Conservation (phyloP, 2,113 vertebrate species). For the Serinus canaria region DNA sequence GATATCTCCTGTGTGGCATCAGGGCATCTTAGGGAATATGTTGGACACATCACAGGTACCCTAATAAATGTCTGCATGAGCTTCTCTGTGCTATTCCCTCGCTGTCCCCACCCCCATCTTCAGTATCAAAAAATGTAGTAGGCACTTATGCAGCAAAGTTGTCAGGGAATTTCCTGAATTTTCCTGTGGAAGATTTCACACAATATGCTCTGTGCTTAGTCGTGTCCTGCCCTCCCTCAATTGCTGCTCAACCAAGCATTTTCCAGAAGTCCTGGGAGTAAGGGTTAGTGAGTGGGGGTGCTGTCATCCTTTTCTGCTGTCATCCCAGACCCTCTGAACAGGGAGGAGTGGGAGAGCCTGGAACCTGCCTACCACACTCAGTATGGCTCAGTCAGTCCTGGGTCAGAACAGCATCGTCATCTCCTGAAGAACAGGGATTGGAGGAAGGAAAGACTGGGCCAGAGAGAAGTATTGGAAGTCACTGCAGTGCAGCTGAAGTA, state of each 20-base stretch:
- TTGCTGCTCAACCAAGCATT: background rate
- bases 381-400: background rate
- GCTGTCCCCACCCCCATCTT: background rate
- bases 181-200: background rate
- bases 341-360: background rate
- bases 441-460: background rate
- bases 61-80: background rate
- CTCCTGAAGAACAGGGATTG: background rate
- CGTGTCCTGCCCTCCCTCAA: accelerated
- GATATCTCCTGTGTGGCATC: background rate
- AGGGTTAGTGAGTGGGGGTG: background rate
- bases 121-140: background rate
- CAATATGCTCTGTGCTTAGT: background rate
- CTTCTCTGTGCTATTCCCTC: background rate
- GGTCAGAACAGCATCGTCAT: accelerated
- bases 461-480: background rate
- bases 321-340: background rate
- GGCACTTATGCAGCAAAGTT: background rate
- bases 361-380: background rate
- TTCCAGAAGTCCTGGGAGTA: background rate
- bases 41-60: background rate
- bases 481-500: background rate
- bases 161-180: background rate
- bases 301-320: background rate
- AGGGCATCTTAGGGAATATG: background rate